Conservation (phyloP, 2,113 vertebrate species). For the Callipepla squamata region DNA sequence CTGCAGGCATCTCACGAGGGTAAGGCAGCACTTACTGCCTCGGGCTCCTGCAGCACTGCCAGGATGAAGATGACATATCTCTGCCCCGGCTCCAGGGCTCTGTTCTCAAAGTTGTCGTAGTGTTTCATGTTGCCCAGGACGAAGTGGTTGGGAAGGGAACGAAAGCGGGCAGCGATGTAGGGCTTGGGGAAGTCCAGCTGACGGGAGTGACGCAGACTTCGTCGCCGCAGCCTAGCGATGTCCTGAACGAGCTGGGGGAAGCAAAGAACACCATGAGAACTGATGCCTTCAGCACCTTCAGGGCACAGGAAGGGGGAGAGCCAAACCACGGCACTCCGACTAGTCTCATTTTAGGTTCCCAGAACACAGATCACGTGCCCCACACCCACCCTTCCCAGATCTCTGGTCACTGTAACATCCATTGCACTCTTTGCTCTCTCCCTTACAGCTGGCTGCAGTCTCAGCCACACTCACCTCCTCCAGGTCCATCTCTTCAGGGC, state of each 20-base stretch:
- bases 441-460: not conserved
- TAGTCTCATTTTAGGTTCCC: not conserved
- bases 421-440: not conserved
- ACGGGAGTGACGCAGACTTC: conserved; percentile 89
- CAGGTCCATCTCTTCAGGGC: conserved; percentile 94
- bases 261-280: not conserved
- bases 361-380: fast-evolving
- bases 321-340: not conserved
- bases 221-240: conserved; percentile 82
- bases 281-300: not conserved
- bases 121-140: conserved; percentile 89
- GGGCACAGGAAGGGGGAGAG: not conserved
- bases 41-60: conserved; percentile 86
- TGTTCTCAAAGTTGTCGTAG: conserved; percentile 91
- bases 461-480: conserved; percentile 86
- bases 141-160: conserved; percentile 86
- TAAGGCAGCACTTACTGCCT: conserved; percentile 80
- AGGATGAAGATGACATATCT: conserved; percentile 93
- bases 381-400: not conserved
- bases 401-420: not conserved
- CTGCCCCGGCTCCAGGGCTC: conserved; percentile 88
- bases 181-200: conserved; percentile 88
- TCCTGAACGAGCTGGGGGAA: conserved; percentile 85
- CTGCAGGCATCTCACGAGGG: not conserved
- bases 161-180: conserved; percentile 93